Percentiles rank a stretch among this genome's conserved stretches.
These are phyloP conservation scores for Cosmorhoe ocellata DNA, from an alignment of 2,888 invertebrate species.

Conservation along the genomic window DNA sequence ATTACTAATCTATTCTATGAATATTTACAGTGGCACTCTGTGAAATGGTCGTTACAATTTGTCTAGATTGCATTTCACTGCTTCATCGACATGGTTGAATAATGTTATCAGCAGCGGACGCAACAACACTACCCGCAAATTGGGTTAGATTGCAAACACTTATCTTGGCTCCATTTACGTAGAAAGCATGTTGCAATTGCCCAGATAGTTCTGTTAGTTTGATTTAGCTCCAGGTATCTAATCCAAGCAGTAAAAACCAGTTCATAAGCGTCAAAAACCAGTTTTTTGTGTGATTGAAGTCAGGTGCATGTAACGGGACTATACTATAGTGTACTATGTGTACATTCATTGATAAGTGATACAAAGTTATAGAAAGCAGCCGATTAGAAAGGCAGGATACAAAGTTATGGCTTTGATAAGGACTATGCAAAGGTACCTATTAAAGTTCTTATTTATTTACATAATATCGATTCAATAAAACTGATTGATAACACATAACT, in stretches of 20 bases:
- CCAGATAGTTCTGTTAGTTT: too few species aligned
- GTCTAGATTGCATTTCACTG: constrained; percentile 30
- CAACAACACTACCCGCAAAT: constrained; percentile 63
- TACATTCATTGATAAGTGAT: constrained; percentile 4
- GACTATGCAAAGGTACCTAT: constrained; percentile 6
- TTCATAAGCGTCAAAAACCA: too few species aligned
- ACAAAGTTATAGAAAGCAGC: constrained; percentile 11
- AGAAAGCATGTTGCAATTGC: constrained; percentile 21
- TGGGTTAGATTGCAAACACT: constrained; percentile 67
- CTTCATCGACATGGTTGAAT: constrained; percentile 55
- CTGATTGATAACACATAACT: constrained; percentile 9
- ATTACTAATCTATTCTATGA: too few species aligned
- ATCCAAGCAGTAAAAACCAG: too few species aligned
- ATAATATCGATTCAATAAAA: background rate
- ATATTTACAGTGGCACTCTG: constrained; percentile 3
- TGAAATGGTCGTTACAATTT: constrained; percentile 23
- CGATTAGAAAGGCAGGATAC: constrained; percentile 3
- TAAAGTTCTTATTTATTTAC: background rate
- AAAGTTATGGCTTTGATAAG: constrained; percentile 9
- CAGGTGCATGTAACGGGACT: constrained; percentile 17
- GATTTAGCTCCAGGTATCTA: too few species aligned
- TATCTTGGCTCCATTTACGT: constrained; percentile 45
- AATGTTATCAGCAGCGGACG: constrained; percentile 59
- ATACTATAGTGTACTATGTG: too few species aligned
- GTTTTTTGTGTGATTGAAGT: background rate